A percentile compares a stretch with the other conserved stretches of the same genome.
Evolutionary conservation across 2,113 vertebrate genomes (phyloP).

Genomic region (Phaethon lepturus): DNA sequence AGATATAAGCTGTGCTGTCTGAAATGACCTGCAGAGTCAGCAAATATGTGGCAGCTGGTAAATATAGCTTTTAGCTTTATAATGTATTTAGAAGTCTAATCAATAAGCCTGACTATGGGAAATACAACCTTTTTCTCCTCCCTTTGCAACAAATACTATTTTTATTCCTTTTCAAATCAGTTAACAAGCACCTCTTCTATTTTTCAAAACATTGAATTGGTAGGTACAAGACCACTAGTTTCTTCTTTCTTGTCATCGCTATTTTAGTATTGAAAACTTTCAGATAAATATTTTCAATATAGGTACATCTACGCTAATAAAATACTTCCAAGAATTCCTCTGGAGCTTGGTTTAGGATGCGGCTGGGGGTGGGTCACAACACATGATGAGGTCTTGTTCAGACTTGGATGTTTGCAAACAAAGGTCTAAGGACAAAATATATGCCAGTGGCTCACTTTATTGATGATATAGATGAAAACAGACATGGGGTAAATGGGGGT

Average conservation of each 20-base stretch:
- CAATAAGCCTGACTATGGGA: constrained; percentile 73
- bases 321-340: not conserved
- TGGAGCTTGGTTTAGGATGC: not conserved
- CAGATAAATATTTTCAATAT: not conserved
- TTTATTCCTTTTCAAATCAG: constrained; percentile 9
- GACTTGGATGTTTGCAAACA: not conserved
- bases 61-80: constrained; percentile 62
- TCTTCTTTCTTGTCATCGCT: not conserved
- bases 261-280: not conserved
- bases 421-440: not conserved
- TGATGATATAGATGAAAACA: not conserved
- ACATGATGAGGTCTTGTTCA: not conserved
- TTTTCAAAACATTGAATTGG: not conserved
- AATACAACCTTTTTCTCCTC: constrained; percentile 42
- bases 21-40: constrained; percentile 55
- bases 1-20: constrained; percentile 41
- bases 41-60: constrained; percentile 26
- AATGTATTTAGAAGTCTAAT: constrained; percentile 60
- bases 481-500: not conserved
- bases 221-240: not conserved
- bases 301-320: not conserved
- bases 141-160: constrained; percentile 22
- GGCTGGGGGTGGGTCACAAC: not conserved
- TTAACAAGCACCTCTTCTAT: not conserved
- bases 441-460: not conserved